These are phyloP conservation scores for Penaeus monodon DNA, from an alignment of 2,888 invertebrate species.

Conservation along the genomic window DNA sequence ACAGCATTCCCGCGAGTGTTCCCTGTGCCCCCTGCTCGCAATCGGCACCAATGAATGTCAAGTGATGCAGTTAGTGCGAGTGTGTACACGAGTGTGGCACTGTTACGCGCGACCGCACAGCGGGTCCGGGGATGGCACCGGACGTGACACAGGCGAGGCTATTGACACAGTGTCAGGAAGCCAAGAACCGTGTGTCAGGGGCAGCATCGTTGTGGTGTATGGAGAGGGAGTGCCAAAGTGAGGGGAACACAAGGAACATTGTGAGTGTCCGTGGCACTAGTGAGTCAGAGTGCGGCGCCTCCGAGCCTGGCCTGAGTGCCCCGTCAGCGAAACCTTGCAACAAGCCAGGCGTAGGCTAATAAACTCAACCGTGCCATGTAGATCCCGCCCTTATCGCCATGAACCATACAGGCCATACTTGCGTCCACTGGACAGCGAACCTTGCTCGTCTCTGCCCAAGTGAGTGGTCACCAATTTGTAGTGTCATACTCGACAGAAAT, in stretches of 20 bases:
- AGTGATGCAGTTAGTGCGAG: too few relatives aligned
- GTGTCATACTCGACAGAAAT: constrained; percentile 21
- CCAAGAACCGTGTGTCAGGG: not conserved
- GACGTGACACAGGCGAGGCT: constrained; percentile 43
- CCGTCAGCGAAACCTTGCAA: constrained; percentile 35
- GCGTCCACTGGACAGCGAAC: constrained; percentile 51
- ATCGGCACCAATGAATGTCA: not conserved
- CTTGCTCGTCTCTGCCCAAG: constrained; percentile 43
- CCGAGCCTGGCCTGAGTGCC: not conserved
- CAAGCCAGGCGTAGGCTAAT: constrained; percentile 24
- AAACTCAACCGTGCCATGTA: constrained; percentile 12
- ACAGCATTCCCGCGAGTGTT: too few relatives aligned
- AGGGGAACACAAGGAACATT: not conserved
- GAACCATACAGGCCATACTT: constrained; percentile 41
- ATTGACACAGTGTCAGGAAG: constrained; percentile 38
- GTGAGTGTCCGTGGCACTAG: constrained; percentile 6
- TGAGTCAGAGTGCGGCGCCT: constrained; percentile 4
- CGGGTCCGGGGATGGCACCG: constrained; percentile 42
- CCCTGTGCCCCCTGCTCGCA: constrained; percentile 12
- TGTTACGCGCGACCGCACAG: constrained; percentile 33
- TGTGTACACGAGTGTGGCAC: not conserved
- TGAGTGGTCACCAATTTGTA: constrained; percentile 22
- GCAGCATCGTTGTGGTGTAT: not conserved
- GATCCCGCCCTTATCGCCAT: constrained; percentile 29
- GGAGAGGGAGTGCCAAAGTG: not conserved